phyloP scores from a whole-genome alignment of 1,140 invertebrate genomes.

The Cherax destructor region DNA sequence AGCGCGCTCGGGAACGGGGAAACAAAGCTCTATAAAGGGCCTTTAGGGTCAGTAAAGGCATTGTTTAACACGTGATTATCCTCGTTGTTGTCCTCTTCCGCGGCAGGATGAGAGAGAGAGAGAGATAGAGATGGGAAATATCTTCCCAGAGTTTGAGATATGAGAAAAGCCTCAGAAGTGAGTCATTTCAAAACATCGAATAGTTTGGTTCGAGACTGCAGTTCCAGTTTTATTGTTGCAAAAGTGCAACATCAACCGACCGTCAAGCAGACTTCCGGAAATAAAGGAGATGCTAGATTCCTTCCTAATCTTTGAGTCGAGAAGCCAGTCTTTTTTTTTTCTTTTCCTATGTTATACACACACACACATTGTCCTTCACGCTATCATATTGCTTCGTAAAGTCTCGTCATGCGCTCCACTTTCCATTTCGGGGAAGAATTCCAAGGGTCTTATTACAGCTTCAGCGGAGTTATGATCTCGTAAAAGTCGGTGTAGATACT shows the following conservation, averaged over 20 bases:
- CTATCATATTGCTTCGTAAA: slow-evolving; percentile 14
- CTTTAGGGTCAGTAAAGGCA: slow-evolving; percentile 15
- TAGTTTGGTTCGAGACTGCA: background rate
- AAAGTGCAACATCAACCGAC: background rate
- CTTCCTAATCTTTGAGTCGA: background rate
- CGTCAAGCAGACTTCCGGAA: background rate
- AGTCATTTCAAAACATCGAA: background rate
- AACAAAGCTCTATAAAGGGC: slow-evolving; percentile 12
- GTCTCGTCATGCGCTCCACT: background rate
- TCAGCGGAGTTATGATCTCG: background rate
- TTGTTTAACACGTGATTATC: slow-evolving; percentile 19
- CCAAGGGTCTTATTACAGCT: background rate
- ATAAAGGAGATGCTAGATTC: background rate
- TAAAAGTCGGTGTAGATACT: background rate
- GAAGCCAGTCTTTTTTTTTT: background rate
- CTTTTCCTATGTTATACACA: background rate
- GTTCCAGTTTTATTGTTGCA: background rate
- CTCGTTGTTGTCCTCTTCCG: background rate
- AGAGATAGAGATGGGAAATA: background rate
- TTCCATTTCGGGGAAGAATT: slow-evolving; percentile 12
- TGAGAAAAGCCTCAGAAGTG: background rate
- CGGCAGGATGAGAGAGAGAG: background rate
- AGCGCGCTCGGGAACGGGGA: background rate
- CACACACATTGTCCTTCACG: background rate
- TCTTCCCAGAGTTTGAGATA: background rate